Evolutionary conservation across 1,140 invertebrate genomes (phyloP).

Genomic region (Drosophila ironensis): DNA sequence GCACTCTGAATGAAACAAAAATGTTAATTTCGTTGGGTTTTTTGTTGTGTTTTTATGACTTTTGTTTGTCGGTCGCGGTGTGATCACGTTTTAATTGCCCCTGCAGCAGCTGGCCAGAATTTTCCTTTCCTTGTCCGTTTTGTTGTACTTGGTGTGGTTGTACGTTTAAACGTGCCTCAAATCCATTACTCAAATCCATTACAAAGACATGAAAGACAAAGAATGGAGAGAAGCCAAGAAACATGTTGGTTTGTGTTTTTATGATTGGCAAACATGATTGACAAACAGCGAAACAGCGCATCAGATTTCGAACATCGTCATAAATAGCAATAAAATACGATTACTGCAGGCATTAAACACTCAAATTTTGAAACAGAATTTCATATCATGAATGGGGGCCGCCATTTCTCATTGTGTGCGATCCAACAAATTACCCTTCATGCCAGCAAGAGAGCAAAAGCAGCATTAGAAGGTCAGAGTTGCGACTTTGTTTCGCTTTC

Average conservation of each 20-base stretch:
- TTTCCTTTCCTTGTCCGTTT: constrained; percentile 25
- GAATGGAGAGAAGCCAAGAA: constrained; percentile 28
- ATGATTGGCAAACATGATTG: constrained; percentile 63
- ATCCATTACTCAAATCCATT: constrained; percentile 54
- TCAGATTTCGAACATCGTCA: constrained; percentile 75
- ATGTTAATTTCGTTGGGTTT: constrained; percentile 46
- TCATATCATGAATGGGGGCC: constrained; percentile 36
- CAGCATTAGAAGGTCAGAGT: constrained; percentile 42
- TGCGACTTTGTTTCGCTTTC: constrained; percentile 5
- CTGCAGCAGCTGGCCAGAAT: constrained; percentile 46
- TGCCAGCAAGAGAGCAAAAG: no score
- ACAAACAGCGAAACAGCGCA: constrained; percentile 56
- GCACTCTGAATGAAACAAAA: no score
- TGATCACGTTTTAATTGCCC: constrained; percentile 71
- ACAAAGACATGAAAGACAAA: constrained; percentile 4
- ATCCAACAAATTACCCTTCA: constrained; percentile 39
- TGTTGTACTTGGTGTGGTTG: constrained; percentile 24
- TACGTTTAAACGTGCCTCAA: constrained; percentile 70
- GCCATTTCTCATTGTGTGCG: constrained; percentile 31
- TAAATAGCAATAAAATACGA: constrained; percentile 64
- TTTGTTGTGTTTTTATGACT: background rate
- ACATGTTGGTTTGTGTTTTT: constrained; percentile 52
- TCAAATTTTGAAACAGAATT: constrained; percentile 58
- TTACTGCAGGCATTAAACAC: constrained; percentile 8
- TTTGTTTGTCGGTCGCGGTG: constrained; percentile 23